Percentiles rank a stretch among this genome's conserved stretches.
These are phyloP conservation scores for Hemibagrus wyckioides DNA, from an alignment of 2,113 vertebrate species.

Conservation along the genomic window DNA sequence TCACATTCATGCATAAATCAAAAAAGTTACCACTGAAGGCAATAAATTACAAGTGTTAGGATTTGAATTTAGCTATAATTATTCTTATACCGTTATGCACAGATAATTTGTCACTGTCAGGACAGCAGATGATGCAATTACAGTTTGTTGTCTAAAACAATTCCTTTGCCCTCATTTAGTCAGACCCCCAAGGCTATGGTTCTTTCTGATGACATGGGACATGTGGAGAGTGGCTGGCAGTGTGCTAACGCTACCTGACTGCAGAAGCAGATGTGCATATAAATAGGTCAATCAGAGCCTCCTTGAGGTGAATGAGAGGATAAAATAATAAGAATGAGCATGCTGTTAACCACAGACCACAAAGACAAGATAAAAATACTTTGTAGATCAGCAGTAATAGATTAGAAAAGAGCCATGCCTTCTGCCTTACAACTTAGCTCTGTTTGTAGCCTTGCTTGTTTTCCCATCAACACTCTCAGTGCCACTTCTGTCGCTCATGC, in stretches of 20 bases:
- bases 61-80: not conserved
- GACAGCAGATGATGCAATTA: constrained; percentile 52
- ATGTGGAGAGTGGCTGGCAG: constrained; percentile 51
- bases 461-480: constrained; percentile 44
- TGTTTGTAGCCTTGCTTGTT: constrained; percentile 25
- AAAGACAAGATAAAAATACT: constrained; percentile 37
- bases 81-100: constrained; percentile 13
- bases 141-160: constrained; percentile 45
- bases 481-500: constrained; percentile 27
- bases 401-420: constrained; percentile 15
- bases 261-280: constrained; percentile 53
- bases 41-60: not conserved
- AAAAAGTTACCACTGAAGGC: not conserved
- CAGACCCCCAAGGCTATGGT: constrained; percentile 35
- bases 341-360: constrained; percentile 25
- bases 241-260: constrained; percentile 53
- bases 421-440: constrained; percentile 29
- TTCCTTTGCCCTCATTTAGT: constrained; percentile 41
- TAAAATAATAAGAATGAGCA: constrained; percentile 35
- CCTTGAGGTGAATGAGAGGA: constrained; percentile 43
- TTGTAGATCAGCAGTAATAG: not conserved
- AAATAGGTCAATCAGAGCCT: constrained; percentile 49
- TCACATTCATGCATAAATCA: not conserved
- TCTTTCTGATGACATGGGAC: constrained; percentile 38
- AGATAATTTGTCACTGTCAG: constrained; percentile 21